Percentiles rank a stretch among this genome's conserved stretches.
Evolutionary conservation across 2,113 vertebrate genomes (phyloP).

Genomic region (Lampris incognitus): DNA sequence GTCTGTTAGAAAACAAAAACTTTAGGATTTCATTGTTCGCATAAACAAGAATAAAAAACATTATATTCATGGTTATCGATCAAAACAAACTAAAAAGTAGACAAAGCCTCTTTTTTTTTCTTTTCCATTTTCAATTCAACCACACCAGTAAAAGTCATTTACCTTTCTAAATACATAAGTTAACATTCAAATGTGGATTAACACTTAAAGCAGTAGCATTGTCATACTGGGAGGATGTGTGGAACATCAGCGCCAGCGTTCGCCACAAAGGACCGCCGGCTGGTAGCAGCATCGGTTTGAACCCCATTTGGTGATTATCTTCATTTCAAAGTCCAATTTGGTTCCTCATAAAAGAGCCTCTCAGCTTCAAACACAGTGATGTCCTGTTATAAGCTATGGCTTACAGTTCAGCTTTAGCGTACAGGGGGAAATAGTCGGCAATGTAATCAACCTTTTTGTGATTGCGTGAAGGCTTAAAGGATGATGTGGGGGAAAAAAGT

Average conservation of each 20-base stretch:
- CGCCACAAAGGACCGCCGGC: slow-evolving; percentile 46
- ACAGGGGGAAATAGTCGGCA: slow-evolving; percentile 6
- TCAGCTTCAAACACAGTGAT: background rate
- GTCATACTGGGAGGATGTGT: slow-evolving; percentile 48
- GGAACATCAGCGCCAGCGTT: slow-evolving; percentile 46
- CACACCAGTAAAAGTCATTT: slow-evolving; percentile 52
- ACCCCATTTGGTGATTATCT: slow-evolving; percentile 58
- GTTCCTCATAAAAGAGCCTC: slow-evolving; percentile 19
- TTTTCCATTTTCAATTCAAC: slow-evolving; percentile 17
- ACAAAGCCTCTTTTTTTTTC: slow-evolving; percentile 11
- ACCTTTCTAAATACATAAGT: slow-evolving; percentile 74
- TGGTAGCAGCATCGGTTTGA: slow-evolving; percentile 74
- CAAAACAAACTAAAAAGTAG: slow-evolving; percentile 30
- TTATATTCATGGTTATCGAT: slow-evolving; percentile 56
- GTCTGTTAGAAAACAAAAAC: slow-evolving; percentile 44
- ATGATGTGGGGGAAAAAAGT: slow-evolving; percentile 15
- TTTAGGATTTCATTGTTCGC: slow-evolving; percentile 28
- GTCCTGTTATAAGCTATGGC: slow-evolving; percentile 45
- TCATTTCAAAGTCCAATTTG: slow-evolving; percentile 36
- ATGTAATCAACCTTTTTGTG: background rate
- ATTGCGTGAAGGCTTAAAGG: slow-evolving; percentile 11
- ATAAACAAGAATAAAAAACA: slow-evolving; percentile 41
- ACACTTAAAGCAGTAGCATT: slow-evolving; percentile 76
- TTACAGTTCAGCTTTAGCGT: slow-evolving; percentile 33
- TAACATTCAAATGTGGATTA: slow-evolving; percentile 80